phyloP scores from a whole-genome alignment of 2,797 vertebrate genomes.

The Cossypha heuglini region DNA sequence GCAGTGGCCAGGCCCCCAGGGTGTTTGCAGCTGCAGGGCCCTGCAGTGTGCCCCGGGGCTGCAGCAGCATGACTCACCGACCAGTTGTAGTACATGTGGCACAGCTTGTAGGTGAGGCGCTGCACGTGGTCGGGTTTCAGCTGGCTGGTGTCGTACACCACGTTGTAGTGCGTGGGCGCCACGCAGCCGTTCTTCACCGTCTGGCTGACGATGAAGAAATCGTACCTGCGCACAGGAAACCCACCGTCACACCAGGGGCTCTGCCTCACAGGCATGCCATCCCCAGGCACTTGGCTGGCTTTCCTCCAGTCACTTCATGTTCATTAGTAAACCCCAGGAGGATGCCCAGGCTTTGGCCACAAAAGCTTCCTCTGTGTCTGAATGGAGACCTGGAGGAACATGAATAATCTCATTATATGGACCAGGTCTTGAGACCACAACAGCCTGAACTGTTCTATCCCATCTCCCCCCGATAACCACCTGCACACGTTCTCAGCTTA shows the following conservation, averaged over 20 bases:
- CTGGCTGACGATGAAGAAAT: constrained; percentile 94
- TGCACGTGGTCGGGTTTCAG: constrained; percentile 96
- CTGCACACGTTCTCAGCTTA: accelerated
- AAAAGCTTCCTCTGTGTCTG: background rate
- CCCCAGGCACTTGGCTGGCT: accelerated
- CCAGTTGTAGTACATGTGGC: constrained; percentile 98
- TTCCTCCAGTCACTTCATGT: background rate
- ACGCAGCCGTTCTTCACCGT: constrained; percentile 84
- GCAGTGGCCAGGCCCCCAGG: too few relatives aligned
- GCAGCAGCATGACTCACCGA: constrained; percentile 76
- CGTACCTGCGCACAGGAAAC: constrained; percentile 80
- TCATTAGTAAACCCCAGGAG: background rate
- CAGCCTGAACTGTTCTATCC: background rate
- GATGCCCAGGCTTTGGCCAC: background rate
- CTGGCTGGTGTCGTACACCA: constrained; percentile 89
- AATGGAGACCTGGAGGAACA: background rate
- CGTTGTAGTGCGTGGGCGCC: constrained; percentile 92
- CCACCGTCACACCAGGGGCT: background rate
- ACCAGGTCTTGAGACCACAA: background rate
- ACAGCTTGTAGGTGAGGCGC: constrained; percentile 93
- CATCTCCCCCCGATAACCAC: background rate
- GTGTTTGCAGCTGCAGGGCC: background rate
- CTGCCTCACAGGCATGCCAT: background rate
- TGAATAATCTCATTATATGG: accelerated
- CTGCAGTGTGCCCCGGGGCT: too few relatives aligned